These are phyloP conservation scores for Frankliniella fusca DNA, from an alignment of 2,888 invertebrate genomes.

Conservation along the genomic window DNA sequence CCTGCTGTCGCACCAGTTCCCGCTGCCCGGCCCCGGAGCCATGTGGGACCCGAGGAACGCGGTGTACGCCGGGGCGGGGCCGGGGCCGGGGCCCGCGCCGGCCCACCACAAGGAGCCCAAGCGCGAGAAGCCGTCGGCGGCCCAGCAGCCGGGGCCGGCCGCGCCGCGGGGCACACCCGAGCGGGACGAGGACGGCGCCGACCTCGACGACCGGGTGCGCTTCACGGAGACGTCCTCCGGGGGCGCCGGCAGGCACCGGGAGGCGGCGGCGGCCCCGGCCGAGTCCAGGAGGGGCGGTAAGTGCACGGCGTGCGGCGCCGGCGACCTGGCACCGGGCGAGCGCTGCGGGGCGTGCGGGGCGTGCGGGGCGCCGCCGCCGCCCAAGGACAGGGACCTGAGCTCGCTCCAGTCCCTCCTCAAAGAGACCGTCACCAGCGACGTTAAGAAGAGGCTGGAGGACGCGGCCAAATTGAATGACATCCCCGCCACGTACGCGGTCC, in stretches of 20 bases:
- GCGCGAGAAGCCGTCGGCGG: slow-evolving; percentile 47
- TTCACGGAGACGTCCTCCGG: not conserved
- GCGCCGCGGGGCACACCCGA: slow-evolving; percentile 40
- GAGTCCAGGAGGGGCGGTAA: slow-evolving; percentile 46
- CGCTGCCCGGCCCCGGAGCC: slow-evolving; percentile 44
- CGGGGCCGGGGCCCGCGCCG: too few species aligned
- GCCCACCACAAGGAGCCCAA: slow-evolving; percentile 40
- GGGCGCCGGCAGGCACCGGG: not conserved
- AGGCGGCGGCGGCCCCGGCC: slow-evolving; percentile 40
- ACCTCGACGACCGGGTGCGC: not conserved
- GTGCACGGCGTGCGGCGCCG: slow-evolving; percentile 46
- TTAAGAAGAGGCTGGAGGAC: slow-evolving; percentile 50
- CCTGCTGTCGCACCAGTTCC: slow-evolving; percentile 56
- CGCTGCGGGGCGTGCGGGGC: slow-evolving; percentile 38
- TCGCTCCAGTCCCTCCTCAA: slow-evolving; percentile 36
- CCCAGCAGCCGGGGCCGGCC: slow-evolving; percentile 46
- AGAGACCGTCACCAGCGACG: slow-evolving; percentile 32
- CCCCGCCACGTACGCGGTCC: slow-evolving; percentile 63
- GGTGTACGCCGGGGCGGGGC: slow-evolving; percentile 16
- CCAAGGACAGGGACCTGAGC: slow-evolving; percentile 36
- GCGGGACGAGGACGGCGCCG: not conserved
- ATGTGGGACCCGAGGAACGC: slow-evolving; percentile 38
- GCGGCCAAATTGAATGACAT: slow-evolving; percentile 54
- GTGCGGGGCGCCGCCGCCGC: too few species aligned
- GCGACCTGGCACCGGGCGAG: slow-evolving; percentile 40